Evolutionary conservation across 2,888 invertebrate species (phyloP).

Genomic region (Xestia c-nigrum): DNA sequence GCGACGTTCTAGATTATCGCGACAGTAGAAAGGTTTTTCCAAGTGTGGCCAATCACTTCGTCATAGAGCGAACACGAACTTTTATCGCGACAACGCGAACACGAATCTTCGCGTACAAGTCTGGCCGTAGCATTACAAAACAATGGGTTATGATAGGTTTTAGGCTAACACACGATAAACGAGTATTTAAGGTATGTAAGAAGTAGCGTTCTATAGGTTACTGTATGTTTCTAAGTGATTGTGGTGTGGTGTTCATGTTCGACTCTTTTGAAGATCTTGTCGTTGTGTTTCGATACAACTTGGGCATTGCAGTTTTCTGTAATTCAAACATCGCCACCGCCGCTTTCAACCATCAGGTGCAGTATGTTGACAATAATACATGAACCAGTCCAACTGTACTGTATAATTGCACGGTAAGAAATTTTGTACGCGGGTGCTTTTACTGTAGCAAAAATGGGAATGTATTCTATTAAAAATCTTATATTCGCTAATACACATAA

Average conservation of each 20-base stretch:
- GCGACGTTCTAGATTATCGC: no score
- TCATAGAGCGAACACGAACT: no score
- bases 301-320: slow-evolving; percentile 74
- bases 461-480: no score
- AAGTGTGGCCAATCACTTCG: no score
- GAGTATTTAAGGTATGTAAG: no score
- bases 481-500: no score
- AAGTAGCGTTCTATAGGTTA: no score
- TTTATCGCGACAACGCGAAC: no score
- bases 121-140: no score
- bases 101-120: no score
- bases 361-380: slow-evolving; percentile 78
- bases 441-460: slow-evolving; percentile 57
- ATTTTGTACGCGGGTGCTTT: slow-evolving; percentile 68
- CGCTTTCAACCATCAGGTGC: slow-evolving; percentile 69
- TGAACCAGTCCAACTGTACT: slow-evolving; percentile 75
- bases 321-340: slow-evolving; percentile 83
- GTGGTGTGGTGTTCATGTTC: slow-evolving; percentile 61
- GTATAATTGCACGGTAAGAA: slow-evolving; percentile 75
- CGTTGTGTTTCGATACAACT: slow-evolving; percentile 78
- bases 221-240: slow-evolving; percentile 65
- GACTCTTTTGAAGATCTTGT: slow-evolving; percentile 71
- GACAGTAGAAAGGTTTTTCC: no score
- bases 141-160: not conserved
- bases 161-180: not conserved